Conservation (phyloP, 1,140 invertebrate genomes). For the Ladona fulva region DNA sequence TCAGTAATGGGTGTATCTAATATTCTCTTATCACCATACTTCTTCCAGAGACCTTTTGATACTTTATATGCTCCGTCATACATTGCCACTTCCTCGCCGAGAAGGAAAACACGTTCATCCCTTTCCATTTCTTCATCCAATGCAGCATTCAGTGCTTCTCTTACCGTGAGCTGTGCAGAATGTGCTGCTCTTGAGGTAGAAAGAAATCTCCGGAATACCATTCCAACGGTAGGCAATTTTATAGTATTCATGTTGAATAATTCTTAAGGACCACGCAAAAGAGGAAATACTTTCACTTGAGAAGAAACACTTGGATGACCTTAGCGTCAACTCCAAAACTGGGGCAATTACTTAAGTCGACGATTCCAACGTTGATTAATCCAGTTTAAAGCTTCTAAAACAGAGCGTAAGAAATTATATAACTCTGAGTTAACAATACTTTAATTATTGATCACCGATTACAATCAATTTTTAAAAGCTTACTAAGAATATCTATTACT, state of each 20-base stretch:
- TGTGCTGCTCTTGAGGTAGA: not conserved
- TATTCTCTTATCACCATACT: constrained; percentile 93
- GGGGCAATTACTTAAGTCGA: no score
- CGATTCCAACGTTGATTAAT: no score
- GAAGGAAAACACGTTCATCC: constrained; percentile 87
- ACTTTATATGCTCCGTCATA: constrained; percentile 99
- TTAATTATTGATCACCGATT: no score
- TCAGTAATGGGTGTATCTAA: constrained; percentile 99
- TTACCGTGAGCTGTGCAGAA: constrained; percentile 66
- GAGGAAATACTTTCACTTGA: no score
- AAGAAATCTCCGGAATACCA: not conserved
- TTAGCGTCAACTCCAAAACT: no score
- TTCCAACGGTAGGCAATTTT: not conserved
- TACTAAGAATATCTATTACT: no score
- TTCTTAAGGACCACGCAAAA: no score
- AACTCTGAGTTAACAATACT: no score
- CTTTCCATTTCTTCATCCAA: constrained; percentile 94
- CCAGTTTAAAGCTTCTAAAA: no score
- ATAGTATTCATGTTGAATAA: not conserved
- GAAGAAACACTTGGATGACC: no score
- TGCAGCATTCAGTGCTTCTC: constrained; percentile 94
- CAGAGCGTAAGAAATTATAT: no score
- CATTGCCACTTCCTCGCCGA: constrained; percentile 97
- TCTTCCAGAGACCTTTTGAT: constrained; percentile 92
- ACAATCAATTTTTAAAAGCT: no score